Base-by-base conservation (phyloP, 2,888 invertebrate genomes). In the Allygus modestus region DNA sequence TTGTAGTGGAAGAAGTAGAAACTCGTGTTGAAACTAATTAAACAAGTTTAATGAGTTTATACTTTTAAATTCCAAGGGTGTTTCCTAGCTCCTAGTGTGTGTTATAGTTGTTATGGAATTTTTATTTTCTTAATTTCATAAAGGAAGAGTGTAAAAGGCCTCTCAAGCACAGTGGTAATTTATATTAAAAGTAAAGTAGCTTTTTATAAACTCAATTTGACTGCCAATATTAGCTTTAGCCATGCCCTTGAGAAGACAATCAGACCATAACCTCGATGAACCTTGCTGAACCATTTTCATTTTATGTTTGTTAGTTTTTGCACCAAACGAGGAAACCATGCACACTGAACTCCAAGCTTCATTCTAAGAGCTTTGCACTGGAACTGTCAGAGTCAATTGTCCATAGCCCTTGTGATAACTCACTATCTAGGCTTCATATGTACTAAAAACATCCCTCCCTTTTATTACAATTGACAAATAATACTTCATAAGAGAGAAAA, bases 151-250 rank as follows among this genome's bases (percentile, higher is more conserved):
- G 46, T 46, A 15, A 46, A 46, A 9, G 2, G 17, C 12, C 46
- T 17, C 54, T 7, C n/a, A 23, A 23, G 1, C 65, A 15, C 23
- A 23, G 58, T 58, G 28, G 65, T 65, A 20, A 17, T 15, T 26
- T 1, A 15, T 58, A 23, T 58, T 58, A 15, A 1, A 12, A 65
- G 65, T 65, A 4, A 31, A 65, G 65, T 65, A 65, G 65, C 65
- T 65, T 65, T 58, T 65, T 28, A 31, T 65, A 65, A 28, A 65
- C 65, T 65, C 65, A 31, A 65, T 65, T 65, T 28, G 28, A 73
- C 73, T 73, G 73, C 73, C 73, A 41, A 73, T 73, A 73, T 43
- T 73, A 73, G 73, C 73, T 73, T 73, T 73, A 73, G 37, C 37
- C 73, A 28, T 20, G 65, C 17, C 65, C 26, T 65, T 11, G 31